Base-by-base conservation (phyloP, 2,797 vertebrate species). In the Siniperca obscura region DNA sequence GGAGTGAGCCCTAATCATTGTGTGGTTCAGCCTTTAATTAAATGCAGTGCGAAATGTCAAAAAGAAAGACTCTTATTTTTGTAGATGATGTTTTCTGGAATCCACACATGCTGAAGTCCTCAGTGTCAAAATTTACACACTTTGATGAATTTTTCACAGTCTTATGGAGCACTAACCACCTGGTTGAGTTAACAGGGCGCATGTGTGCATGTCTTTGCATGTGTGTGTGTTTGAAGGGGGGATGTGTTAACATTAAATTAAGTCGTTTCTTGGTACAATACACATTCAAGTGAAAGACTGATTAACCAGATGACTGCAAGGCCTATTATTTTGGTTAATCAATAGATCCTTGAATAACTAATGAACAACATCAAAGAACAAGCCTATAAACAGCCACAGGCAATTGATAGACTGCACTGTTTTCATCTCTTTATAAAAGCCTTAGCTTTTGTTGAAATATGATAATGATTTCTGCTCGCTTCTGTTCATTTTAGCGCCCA, bases 281-380 rank as follows among this genome's bases (percentile, higher is more conserved):
- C 81, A 86, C 85, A 86, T 73, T 83, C 86, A 91, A 80, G 71
- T 81, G 84, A 89, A 85, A 83, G 84, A 87, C 87, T 88, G 91
- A 92, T 93, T 93, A 92, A 93, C 89, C 86, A 92, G 86, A 90
- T 93, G 87, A 93, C 88, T 93, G 87, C 73, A 30, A 87, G 89
- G 85, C 80, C 86, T 87, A 86, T 94, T 93, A 88, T 93, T 93
- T 94, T 87, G 77, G 88, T 90, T 94, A 92, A 94, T 94, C 93
- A 94, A 94, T 93, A 91, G 90, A 90, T 87, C 78, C 86, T 90
- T 93, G 91, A 93, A 93, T 93, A 92, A 87, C 89, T 83, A 90
- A 94, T 93, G 89, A 92, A 83, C 70, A 40, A 90, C 89, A 92
- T 93, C 92, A 94, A 93, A 94, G 91, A 81, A 70, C 52, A 56